A percentile compares a stretch with the other conserved stretches of the same genome.
These are phyloP conservation scores for Mormyrus hasselquistii DNA, from an alignment of 2,797 vertebrate genomes.

Conservation along the genomic window DNA sequence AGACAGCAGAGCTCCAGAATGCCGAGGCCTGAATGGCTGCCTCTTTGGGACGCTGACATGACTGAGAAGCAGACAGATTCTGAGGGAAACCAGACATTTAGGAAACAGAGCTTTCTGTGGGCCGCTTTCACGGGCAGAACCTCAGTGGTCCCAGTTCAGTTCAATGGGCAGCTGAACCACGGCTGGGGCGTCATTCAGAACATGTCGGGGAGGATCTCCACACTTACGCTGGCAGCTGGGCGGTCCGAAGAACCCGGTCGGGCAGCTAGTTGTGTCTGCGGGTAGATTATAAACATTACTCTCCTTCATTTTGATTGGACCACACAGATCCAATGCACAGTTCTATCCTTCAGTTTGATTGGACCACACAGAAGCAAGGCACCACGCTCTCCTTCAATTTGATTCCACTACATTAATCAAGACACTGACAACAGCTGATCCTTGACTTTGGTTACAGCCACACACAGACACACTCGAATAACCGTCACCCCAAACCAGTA, in stretches of 20 bases:
- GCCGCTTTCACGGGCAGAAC: neutral
- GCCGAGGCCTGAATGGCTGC: slow-evolving; percentile 25
- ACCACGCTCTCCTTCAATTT: neutral
- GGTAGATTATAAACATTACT: neutral
- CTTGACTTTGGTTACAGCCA: neutral
- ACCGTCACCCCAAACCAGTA: neutral
- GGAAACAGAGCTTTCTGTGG: neutral
- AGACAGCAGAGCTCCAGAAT: slow-evolving; percentile 15
- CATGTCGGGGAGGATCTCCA: neutral
- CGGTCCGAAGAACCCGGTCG: slow-evolving; percentile 61
- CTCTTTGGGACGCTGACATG: neutral
- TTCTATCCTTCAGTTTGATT: neutral
- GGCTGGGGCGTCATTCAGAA: neutral
- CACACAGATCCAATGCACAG: neutral
- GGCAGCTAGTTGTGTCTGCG: slow-evolving; percentile 48
- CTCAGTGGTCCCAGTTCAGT: neutral
- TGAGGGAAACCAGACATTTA: neutral
- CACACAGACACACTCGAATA: neutral
- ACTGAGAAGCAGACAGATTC: neutral
- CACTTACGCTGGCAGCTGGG: slow-evolving; percentile 62
- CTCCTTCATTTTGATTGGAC: neutral
- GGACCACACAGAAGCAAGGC: neutral
- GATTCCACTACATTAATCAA: neutral
- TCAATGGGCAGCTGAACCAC: neutral
- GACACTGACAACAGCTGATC: neutral